Base-by-base conservation (phyloP, 2,797 vertebrate species). In the Spinus pinus region DNA sequence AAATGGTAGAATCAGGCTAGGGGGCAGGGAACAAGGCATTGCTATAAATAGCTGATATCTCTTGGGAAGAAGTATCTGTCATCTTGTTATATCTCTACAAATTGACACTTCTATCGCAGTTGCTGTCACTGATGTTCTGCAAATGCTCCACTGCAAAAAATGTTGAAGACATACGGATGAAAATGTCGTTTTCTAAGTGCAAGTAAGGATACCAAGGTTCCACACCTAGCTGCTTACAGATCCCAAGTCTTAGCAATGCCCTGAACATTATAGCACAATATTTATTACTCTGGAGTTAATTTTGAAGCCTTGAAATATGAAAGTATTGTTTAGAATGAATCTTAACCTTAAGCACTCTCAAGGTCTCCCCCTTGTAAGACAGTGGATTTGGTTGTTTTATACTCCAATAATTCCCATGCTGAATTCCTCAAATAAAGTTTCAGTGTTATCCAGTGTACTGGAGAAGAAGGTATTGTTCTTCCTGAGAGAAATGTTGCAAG, bases 61-160 rank as follows among this genome's bases (percentile, higher is more conserved):
- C 75, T 74, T 90, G 72, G 54, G 88, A 92, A 93, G 90, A 89
- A 92, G 35, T 87, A 80, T 58, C 88, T 94, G 84, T 95, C 93
- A 64, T 92, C 67, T 89, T 95, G 78, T 87, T 95, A 87, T 65
- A 91, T 70, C 33, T 54, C 58, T 83, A 74, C 27, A 62, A 97
- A 93, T 78, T 94, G 93, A 91, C 72, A 83, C 72, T 91, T 94
- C 81, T 90, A 18, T 91, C 54, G 27, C 86, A 88, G 72, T 80
- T 91, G n/a, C 81, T 92, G 87, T 94, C 89, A 90, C 50, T 67
- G 83, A 85, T 82, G 60, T 81, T 95, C 91, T 92, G 79, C 33
- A 81, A 96, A 78, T 65, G 57, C 82, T 96, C 35, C 66, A 74
- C 41, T 85, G 81, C 37, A 89, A 87, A 89, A 94, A 85, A 90